Conservation (phyloP, 2,113 vertebrate genomes). For the Copsychus sechellarum region DNA sequence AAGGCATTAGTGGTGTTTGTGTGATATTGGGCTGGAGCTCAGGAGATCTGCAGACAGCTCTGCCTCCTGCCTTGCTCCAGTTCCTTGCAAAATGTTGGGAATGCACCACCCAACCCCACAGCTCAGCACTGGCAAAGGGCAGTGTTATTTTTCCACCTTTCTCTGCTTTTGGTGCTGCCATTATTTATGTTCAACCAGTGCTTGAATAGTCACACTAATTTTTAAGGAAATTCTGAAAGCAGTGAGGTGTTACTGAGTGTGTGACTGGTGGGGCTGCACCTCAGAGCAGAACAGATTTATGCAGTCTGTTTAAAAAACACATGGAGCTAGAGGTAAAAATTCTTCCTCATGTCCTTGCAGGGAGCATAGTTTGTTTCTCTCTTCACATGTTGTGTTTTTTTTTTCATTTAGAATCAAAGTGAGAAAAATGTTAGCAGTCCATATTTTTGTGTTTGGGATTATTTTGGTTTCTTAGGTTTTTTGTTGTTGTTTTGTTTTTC, state of each 20-base stretch:
- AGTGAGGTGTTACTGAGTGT: not conserved
- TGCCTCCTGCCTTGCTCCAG: not conserved
- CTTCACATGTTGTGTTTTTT: not conserved
- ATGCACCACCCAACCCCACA: not conserved
- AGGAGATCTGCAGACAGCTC: not conserved
- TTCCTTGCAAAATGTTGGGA: not conserved
- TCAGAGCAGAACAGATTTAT: not conserved
- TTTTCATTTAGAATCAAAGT: not conserved
- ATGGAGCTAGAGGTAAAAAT: not conserved
- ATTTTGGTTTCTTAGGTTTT: no score
- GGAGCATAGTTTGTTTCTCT: not conserved
- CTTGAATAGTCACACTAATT: not conserved
- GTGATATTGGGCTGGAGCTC: not conserved
- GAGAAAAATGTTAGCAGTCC: not conserved
- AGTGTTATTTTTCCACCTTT: not conserved
- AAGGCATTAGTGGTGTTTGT: accelerated
- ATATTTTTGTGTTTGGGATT: not conserved
- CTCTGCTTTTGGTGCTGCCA: not conserved
- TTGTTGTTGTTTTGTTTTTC: no score
- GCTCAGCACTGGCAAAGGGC: not conserved
- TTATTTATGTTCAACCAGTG: not conserved
- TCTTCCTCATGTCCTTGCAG: not conserved
- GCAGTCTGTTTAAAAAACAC: not conserved
- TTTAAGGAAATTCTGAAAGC: not conserved
- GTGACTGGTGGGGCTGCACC: not conserved